Conservation (phyloP, 1,140 invertebrate genomes). For the Cheumatopsyche charites region DNA sequence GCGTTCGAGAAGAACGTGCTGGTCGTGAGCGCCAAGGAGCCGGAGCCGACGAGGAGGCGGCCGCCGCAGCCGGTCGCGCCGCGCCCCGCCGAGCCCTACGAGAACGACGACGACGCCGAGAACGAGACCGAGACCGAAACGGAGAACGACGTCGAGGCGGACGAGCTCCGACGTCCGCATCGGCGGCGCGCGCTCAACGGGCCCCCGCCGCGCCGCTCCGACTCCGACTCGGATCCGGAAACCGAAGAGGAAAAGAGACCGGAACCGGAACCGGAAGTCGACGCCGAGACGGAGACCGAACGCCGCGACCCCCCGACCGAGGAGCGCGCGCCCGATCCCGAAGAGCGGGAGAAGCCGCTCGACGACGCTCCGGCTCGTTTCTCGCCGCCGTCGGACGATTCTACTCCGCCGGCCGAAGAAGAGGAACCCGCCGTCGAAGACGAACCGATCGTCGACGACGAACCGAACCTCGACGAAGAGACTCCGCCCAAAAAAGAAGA, state of each 20-base stretch:
- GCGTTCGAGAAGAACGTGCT: slow-evolving; percentile 94
- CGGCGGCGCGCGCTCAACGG: background rate
- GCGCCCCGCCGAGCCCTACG: slow-evolving; percentile 66
- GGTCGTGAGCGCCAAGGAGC: slow-evolving; percentile 94
- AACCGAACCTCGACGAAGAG: slow-evolving; percentile 8
- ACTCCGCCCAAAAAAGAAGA: background rate
- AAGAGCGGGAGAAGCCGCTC: too few relatives aligned
- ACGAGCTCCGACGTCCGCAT: slow-evolving; percentile 22
- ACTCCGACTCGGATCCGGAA: background rate
- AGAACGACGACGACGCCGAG: slow-evolving; percentile 67
- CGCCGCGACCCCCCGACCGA: background rate
- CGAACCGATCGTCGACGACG: too few relatives aligned
- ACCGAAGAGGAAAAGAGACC: background rate
- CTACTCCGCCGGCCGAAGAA: background rate
- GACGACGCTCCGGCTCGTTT: background rate
- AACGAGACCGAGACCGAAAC: slow-evolving; percentile 66
- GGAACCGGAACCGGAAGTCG: slow-evolving; percentile 1
- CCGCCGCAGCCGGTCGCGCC: slow-evolving; percentile 68
- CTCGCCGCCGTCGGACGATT: background rate
- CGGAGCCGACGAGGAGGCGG: slow-evolving; percentile 65
- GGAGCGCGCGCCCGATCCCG: too few relatives aligned
- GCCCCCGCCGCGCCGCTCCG: background rate
- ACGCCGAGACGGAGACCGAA: background rate
- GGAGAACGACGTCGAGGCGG: too few relatives aligned
- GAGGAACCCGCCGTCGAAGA: background rate